Evolutionary conservation across 2,113 vertebrate species (phyloP), one percentile per base, ranked within the genome.

Genomic region (Poeciliopsis turrubarensis): DNA sequence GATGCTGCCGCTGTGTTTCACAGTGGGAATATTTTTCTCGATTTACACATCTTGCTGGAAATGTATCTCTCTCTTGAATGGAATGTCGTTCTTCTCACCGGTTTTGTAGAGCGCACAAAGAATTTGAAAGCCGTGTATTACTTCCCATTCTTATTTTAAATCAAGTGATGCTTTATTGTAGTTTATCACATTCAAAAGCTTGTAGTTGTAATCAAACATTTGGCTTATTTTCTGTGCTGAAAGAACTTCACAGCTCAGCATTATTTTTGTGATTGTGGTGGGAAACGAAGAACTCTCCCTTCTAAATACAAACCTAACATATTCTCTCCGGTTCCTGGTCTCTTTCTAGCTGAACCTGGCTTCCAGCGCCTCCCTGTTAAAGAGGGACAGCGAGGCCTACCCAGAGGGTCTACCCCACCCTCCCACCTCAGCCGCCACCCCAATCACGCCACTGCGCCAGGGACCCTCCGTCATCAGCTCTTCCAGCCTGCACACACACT

Each of bases 391-490:
- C 0, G 97, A 99, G 64, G 94, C 94, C 0, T 99, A 97, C 91
- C 97, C 96, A 3, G 97, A 98, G 44, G 96, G 97, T 74, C 96
- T 99, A 65, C 96, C 96, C 89, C 98, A 99, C 93, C 98, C 97
- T 76, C 97, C 98, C 79, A 99, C 97, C 92, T 98, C 97, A 0
- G 98, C 97, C 11, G 96, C 97, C 0, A 94, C 97, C 39, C 97
- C 97, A 75, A 97, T 99, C 94, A 99, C 98, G 77, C 97, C 98
- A 0, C 89, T 99, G 85, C 95, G 97, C 83, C 96, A 96, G 92
- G 96, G 96, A 78, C 97, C 98, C 81, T 98, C 98, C 0, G 97
- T 98, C 93, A 98, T 99, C 92, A 96, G 97, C 93, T 97, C 98
- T 78, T 97, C 98, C 87, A 96, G 97, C 84, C 93, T 99, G 87